Percentiles rank a stretch among this genome's conserved stretches.
These are phyloP conservation scores for Squalus acanthias DNA, from an alignment of 2,797 vertebrate genomes.

Conservation along the genomic window DNA sequence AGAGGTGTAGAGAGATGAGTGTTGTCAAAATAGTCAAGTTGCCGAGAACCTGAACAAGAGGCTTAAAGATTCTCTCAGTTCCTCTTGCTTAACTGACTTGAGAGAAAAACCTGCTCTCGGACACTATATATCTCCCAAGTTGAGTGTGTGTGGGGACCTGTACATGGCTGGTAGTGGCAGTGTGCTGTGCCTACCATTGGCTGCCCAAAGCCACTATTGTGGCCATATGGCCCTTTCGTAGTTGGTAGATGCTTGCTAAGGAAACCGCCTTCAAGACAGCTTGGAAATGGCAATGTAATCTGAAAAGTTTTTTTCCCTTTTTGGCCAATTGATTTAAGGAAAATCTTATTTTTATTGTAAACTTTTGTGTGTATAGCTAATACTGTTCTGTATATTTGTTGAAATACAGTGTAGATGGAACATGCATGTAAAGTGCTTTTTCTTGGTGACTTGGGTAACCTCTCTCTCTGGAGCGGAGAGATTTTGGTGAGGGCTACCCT, in stretches of 20 bases:
- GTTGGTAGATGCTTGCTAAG: background rate
- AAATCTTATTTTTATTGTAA: too few species aligned
- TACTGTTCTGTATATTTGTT: background rate
- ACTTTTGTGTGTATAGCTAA: too few species aligned
- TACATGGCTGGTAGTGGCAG: background rate
- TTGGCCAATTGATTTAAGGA: background rate
- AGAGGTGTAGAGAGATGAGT: background rate
- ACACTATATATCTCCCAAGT: background rate
- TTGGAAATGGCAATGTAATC: background rate
- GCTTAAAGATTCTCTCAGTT: background rate
- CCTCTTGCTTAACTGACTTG: background rate
- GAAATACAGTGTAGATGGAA: background rate
- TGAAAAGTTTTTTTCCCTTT: background rate
- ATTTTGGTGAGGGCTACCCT: background rate
- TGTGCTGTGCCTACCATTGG: background rate
- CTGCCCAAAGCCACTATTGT: background rate
- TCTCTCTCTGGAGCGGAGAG: background rate
- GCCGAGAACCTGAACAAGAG: background rate
- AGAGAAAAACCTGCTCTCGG: background rate
- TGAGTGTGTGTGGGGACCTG: background rate
- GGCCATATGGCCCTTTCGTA: background rate
- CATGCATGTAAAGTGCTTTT: conserved; percentile 1
- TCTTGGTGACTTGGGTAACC: background rate
- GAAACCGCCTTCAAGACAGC: background rate
- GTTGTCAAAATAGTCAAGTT: background rate